Evolutionary conservation across 30 jellyfish, hydroid and myxozoan species (phyloP).

Genomic region (Mastigias papua): DNA sequence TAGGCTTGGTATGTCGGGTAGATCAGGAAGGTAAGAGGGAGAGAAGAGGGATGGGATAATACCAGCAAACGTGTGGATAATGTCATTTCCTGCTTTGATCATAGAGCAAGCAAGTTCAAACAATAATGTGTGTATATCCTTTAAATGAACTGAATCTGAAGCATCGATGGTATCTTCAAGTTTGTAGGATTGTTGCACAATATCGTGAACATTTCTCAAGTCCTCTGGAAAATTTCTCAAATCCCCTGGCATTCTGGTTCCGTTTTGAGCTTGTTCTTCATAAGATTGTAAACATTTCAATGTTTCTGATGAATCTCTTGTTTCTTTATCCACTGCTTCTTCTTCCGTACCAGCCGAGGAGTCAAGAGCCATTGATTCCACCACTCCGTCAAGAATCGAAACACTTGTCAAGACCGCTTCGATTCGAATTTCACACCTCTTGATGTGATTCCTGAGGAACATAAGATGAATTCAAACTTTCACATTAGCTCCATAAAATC

Average conservation of each 20-base stretch:
- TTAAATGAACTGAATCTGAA: neutral
- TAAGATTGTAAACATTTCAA: no score
- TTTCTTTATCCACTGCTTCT: neutral
- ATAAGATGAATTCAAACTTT: no score
- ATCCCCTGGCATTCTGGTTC: neutral
- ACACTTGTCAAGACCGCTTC: conserved; percentile 40
- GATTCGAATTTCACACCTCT: conserved; percentile 19
- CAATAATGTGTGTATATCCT: conserved; percentile 30
- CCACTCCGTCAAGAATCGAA: neutral
- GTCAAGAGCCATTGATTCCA: neutral
- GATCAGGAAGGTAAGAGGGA: conserved; percentile 68
- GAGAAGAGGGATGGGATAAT: conserved; percentile 70
- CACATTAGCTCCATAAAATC: no score
- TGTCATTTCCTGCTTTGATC: conserved; percentile 61
- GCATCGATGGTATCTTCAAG: neutral
- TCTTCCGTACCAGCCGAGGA: neutral
- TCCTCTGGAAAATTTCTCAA: neutral
- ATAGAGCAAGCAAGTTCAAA: conserved; percentile 70
- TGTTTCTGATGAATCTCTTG: no score
- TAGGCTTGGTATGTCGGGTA: conserved; percentile 37
- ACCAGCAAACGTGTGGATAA: conserved; percentile 74
- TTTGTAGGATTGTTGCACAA: neutral
- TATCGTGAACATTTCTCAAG: neutral
- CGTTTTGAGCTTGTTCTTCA: neutral
- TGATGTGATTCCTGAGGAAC: conserved; percentile 11